A percentile compares a stretch with the other conserved stretches of the same genome.
phyloP scores from a whole-genome alignment of 1,140 invertebrate genomes.

The Anagrus nilaparvatae region DNA sequence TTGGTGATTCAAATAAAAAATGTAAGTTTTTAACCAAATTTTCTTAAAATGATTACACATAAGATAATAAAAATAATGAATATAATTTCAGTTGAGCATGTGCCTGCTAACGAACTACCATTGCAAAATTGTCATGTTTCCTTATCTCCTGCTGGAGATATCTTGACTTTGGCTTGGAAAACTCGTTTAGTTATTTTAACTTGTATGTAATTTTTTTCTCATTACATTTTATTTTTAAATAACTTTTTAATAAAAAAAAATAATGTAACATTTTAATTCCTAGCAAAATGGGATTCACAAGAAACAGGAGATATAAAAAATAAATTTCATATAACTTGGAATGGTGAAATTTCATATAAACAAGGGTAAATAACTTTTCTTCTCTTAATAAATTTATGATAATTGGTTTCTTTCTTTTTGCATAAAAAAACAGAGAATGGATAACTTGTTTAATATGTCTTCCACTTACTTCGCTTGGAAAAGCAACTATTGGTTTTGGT shows the following conservation, averaged over 20 bases:
- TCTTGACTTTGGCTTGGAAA: conserved; percentile 32
- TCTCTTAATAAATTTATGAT: conserved; percentile 6
- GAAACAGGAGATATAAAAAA: conserved; percentile 40
- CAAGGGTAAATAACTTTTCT: conserved; percentile 31
- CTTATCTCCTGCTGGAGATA: conserved; percentile 34
- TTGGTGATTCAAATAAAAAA: conserved; percentile 17
- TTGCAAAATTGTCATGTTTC: conserved; percentile 34
- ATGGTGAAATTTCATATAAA: conserved; percentile 32
- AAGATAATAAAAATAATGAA: conserved; percentile 63
- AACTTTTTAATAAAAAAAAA: background rate
- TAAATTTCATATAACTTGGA: conserved; percentile 41
- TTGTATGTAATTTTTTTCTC: conserved; percentile 26
- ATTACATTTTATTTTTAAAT: conserved; percentile 1
- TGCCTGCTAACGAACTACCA: conserved; percentile 32
- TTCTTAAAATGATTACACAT: background rate
- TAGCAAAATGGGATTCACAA: conserved; percentile 45
- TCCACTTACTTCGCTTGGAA: conserved; percentile 58
- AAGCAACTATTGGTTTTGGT: conserved; percentile 52
- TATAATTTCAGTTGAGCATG: conserved; percentile 32
- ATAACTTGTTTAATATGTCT: conserved; percentile 49
- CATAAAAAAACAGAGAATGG: conserved; percentile 37
- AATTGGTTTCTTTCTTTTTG: conserved; percentile 15
- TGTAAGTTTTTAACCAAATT: conserved; percentile 39
- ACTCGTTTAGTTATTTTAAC: conserved; percentile 36
- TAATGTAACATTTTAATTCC: conserved; percentile 3